Base-by-base conservation (phyloP, 1,140 invertebrate genomes). In the Teleogryllus occipitalis region DNA sequence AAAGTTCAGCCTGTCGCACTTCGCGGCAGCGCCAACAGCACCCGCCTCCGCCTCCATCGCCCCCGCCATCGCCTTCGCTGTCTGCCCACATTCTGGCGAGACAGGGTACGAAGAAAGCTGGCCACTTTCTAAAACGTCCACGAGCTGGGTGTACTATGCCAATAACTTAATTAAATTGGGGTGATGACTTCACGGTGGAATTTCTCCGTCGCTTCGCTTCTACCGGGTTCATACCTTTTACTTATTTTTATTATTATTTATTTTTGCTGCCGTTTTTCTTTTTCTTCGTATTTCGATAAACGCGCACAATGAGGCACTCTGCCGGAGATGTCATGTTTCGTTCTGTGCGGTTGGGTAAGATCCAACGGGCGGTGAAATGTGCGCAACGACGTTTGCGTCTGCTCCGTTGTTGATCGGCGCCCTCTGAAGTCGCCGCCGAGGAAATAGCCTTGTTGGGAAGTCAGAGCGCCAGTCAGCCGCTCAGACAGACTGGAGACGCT, bases 1-100 rank as follows among this genome's bases (percentile, higher is more conserved):
- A 65, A 65, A 65, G 54, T 65, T 65, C 54, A 65, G 54, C 54
- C 54, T 65, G 54, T 65, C 54, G 54, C 54, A 65, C 54, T 65
- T 18, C 7, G 54, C 54, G 18, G 54, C 54, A 5, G 27, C 54
- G 54, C 18, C 54, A 14, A 18, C 54, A 65, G 27, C 27, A 65
- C 54, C 54, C 54, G 54, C 54, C 54, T 65, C 54, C 54, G 54
- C 54, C 54, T 5, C 54, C 18, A 65, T 65, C 27, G 27, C 27
- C 2, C 49, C 54, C 54, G 54, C 54, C 54, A 14, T 18, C 54
- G 54, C 54, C 54, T 39, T 18, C 18, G 18, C 18, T 39, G 27
- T 39, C 27, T 65, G 54, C 54, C 54, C 54, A 65, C 54, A 65
- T 65, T 65, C 54, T 10, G 54, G 10, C 54, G 54, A 18, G 54